A percentile compares a stretch with the other conserved stretches of the same genome.
These are phyloP conservation scores for Zosterops hypoxanthus DNA, from an alignment of 2,113 vertebrate species.

Conservation along the genomic window DNA sequence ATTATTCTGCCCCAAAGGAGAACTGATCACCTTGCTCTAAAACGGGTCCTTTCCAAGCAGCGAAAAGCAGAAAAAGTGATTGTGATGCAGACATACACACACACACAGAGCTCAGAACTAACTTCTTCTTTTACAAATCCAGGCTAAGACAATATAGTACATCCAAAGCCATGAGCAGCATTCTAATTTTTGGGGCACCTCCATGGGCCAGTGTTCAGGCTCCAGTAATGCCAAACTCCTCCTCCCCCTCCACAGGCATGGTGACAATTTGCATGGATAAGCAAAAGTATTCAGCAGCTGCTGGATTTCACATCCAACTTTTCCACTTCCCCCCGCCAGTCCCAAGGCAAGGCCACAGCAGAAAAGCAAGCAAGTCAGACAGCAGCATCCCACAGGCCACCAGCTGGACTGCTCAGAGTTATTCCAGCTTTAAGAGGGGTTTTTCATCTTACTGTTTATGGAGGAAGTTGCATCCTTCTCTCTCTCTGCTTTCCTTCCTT, in stretches of 20 bases:
- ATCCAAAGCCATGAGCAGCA: not conserved
- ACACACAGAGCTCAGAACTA: not conserved
- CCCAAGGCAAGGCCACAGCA: not conserved
- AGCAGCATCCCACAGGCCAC: not conserved
- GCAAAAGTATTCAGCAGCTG: constrained; percentile 12
- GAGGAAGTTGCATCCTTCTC: not conserved
- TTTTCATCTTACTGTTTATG: not conserved
- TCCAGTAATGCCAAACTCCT: not conserved
- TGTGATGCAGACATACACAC: not conserved
- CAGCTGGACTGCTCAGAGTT: not conserved
- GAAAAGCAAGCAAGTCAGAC: not conserved
- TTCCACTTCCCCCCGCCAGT: not conserved
- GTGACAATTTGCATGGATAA: not conserved
- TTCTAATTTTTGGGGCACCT: not conserved
- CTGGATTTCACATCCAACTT: not conserved
- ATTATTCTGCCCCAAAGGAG: not conserved
- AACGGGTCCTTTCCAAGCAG: not conserved
- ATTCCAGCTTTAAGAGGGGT: not conserved
- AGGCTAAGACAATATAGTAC: not conserved
- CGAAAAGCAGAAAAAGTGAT: not conserved
- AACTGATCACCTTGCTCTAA: not conserved
- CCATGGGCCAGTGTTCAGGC: accelerated
- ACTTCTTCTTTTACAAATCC: not conserved
- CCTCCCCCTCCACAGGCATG: accelerated
- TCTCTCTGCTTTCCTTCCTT: not conserved